A percentile compares a stretch with the other conserved stretches of the same genome.
These are phyloP conservation scores for Gnathonemus echidnorhynchus DNA, from an alignment of 2,113 vertebrate species.

Conservation along the genomic window DNA sequence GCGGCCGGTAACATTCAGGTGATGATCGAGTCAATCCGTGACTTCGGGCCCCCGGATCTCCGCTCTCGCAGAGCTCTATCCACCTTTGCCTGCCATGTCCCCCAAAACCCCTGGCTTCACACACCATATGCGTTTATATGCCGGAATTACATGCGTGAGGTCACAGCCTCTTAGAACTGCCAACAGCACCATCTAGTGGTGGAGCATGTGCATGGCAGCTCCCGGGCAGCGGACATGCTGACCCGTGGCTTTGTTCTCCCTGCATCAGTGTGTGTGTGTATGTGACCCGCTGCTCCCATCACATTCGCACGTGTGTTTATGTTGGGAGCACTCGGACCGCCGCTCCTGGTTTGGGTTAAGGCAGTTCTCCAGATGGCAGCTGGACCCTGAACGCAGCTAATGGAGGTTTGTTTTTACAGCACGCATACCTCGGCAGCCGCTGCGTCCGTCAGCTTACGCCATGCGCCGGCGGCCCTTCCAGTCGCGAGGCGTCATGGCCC, in stretches of 20 bases:
- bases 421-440: neutral
- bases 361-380: constrained; percentile 1
- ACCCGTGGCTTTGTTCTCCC: neutral
- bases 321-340: neutral
- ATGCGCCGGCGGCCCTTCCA: neutral
- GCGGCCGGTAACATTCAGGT: neutral
- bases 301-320: constrained; percentile 1
- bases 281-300: neutral
- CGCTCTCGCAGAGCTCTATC: too few species aligned
- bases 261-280: neutral
- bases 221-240: neutral
- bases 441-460: neutral
- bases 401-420: constrained; percentile 7
- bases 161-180: neutral
- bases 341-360: neutral
- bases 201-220: neutral
- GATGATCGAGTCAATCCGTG: neutral
- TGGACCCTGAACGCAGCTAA: neutral
- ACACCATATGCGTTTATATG: neutral
- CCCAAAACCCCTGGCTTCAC: neutral
- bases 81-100: neutral
- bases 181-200: constrained; percentile 14
- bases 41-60: neutral
- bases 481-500: neutral
- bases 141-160: neutral